These are phyloP conservation scores for Anniella stebbinsi DNA, from an alignment of 2,797 vertebrate species.

Conservation along the genomic window DNA sequence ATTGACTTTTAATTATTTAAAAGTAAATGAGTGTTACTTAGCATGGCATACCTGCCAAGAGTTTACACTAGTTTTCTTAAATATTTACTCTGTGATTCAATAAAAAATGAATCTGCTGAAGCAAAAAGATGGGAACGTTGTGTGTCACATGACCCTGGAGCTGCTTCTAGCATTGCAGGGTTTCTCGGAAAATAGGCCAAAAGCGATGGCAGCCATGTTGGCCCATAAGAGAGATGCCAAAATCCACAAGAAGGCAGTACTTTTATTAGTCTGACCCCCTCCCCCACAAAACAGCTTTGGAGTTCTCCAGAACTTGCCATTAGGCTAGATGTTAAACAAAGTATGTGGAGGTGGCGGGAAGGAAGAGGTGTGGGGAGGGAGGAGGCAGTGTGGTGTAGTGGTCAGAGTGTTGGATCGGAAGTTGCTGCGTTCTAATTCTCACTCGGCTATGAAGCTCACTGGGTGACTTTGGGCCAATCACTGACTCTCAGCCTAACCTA, in stretches of 20 bases:
- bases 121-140: slow-evolving; percentile 45
- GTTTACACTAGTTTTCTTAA: slow-evolving; percentile 70
- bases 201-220: not conserved
- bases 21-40: slow-evolving; percentile 73
- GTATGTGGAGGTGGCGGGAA: no score
- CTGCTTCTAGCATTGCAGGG: slow-evolving; percentile 58
- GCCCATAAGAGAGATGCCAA: not conserved
- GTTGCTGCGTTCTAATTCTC: no score
- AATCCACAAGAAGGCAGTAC: slow-evolving; percentile 10
- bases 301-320: no score
- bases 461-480: no score
- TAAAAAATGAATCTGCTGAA: slow-evolving; percentile 71
- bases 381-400: no score
- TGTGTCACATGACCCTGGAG: not conserved
- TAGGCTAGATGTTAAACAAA: no score
- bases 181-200: not conserved
- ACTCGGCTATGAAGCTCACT: no score
- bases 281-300: no score
- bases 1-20: slow-evolving; percentile 77
- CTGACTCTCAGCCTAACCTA: no score
- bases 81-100: slow-evolving; percentile 70
- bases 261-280: no score
- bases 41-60: slow-evolving; percentile 71
- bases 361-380: no score
- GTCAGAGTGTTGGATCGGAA: no score